phyloP scores from a whole-genome alignment of 2,113 vertebrate genomes.

The Serilophus lunatus region DNA sequence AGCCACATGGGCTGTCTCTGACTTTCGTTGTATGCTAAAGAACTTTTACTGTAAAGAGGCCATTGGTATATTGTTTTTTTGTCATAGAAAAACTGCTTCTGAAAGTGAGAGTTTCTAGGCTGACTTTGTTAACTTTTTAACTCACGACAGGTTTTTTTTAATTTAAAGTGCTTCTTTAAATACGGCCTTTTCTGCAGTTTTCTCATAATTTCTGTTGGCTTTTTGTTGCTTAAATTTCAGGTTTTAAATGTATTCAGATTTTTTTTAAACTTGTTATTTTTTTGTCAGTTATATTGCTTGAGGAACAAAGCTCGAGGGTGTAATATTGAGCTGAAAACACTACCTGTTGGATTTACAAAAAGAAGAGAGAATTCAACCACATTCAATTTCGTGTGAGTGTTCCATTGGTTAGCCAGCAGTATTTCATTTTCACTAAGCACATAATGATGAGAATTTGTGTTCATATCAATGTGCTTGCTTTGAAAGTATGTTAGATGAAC shows the following conservation, averaged over 20 bases:
- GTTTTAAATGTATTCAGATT: background rate
- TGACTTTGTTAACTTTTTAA: background rate
- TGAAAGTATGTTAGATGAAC: background rate
- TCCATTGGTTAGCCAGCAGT: background rate
- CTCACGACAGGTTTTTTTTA: rapidly evolving
- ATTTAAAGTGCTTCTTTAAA: background rate
- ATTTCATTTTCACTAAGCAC: background rate
- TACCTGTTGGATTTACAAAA: slow-evolving; percentile 87
- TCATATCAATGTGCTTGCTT: background rate
- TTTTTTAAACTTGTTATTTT: background rate
- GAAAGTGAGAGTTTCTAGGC: background rate
- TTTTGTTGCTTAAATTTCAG: background rate
- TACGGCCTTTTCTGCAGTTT: background rate
- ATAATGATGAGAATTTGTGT: background rate
- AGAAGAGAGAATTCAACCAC: slow-evolving; percentile 88
- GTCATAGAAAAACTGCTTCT: background rate
- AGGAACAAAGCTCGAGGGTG: slow-evolving; percentile 77
- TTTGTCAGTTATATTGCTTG: slow-evolving; percentile 77
- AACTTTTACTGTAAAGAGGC: background rate
- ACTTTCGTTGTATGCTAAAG: background rate
- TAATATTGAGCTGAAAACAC: slow-evolving; percentile 81
- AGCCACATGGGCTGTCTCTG: rapidly evolving
- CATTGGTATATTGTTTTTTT: background rate
- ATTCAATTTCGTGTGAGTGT: slow-evolving; percentile 80
- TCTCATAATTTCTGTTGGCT: background rate